Evolutionary conservation across 2,797 vertebrate genomes (phyloP), one percentile per base, ranked within the genome.

Genomic region (Bovichtus diacanthus): DNA sequence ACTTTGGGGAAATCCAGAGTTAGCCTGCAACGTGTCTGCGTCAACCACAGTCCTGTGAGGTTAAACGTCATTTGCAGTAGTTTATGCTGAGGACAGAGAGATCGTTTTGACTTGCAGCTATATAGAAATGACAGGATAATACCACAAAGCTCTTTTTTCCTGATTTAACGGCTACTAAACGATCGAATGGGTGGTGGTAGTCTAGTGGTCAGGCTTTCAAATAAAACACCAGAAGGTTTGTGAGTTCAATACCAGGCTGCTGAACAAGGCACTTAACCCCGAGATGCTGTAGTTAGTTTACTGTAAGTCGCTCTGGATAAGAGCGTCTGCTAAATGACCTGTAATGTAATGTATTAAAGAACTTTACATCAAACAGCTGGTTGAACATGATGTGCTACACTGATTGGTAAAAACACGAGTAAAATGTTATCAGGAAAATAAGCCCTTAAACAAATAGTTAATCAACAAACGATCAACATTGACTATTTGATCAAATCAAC

Each of bases 1-100:
- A 47, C 2, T 51, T 5, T 46, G 80, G 67, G 85, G 78, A 81
- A 81, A 76, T 78, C 83, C 86, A 89, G 61, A 80, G 34, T 83
- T 77, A 59, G 44, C 1, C 55, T 39, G 19, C 15, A 53, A 53
- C 63, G 63, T 2, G 19, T 70, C 49, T 63, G 43, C 34, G 16
- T 56, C n/a, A 76, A 54, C 34, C 55, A 75, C 63, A 72, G 9
- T 47, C 19, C 9, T 39, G 10, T 18, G 56, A 59, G 47, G 38
- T 61, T 19, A 74, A 82, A 85, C 9, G 11, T 76, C 39, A 80
- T 59, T 44, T 34, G 25, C 21, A 54, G 46, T 49, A 19, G 0
- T 7, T 53, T 36, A 44, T 23, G 51, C 25, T 4, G 19, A 43
- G 25, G 19, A 82, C 55, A 71, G 6, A 55, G 36, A 59, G 19